phyloP scores from a whole-genome alignment of 2,797 vertebrate species.

The Danio aesculapii region DNA sequence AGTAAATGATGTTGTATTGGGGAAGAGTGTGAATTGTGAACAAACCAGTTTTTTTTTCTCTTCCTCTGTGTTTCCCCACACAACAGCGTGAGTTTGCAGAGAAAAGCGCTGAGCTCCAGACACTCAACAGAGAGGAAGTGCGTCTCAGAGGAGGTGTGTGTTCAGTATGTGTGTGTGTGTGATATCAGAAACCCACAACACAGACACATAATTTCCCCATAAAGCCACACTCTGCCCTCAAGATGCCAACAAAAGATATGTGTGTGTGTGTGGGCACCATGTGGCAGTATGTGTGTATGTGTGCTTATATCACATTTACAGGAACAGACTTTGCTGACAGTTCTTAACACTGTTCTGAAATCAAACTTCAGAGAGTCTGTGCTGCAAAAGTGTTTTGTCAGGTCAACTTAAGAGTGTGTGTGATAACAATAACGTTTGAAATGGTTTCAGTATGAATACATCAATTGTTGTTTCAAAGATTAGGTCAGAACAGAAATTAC shows the following conservation, averaged over 20 bases:
- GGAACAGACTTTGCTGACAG: neutral
- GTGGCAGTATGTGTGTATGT: neutral
- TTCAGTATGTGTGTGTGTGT: constrained; percentile 19
- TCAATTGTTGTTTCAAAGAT: neutral
- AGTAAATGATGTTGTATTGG: neutral
- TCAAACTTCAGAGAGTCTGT: neutral
- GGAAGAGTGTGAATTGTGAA: neutral
- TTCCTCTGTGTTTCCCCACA: constrained; percentile 35
- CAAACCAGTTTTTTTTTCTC: neutral
- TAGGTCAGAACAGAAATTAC: neutral
- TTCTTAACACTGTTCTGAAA: neutral
- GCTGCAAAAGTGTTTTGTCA: neutral
- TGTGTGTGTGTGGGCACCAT: neutral
- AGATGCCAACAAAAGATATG: constrained; percentile 7
- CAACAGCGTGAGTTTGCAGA: constrained; percentile 78
- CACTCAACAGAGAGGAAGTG: constrained; percentile 77
- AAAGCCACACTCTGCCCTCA: neutral
- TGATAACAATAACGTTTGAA: neutral
- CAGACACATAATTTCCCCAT: constrained; percentile 45
- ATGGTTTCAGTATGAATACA: neutral
- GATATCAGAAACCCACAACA: neutral
- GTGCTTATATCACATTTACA: neutral
- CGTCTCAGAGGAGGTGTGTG: constrained; percentile 76
- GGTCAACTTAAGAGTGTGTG: neutral
- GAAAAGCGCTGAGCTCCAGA: constrained; percentile 77